Conservation (phyloP, 64 coral and sea anemone species). For the Montipora capricornis region DNA sequence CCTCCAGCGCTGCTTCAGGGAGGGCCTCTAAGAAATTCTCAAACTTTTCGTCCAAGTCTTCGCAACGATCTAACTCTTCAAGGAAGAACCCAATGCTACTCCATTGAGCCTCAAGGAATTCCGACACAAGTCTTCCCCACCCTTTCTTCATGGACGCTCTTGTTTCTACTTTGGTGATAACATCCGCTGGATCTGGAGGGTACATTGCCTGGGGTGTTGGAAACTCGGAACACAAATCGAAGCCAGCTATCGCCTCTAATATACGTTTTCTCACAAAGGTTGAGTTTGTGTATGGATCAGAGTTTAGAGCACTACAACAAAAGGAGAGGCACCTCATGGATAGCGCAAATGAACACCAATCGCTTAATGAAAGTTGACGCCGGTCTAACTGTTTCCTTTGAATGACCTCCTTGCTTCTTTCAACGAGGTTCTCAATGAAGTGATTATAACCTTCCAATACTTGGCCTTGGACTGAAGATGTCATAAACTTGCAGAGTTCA, state of each 20-base stretch:
- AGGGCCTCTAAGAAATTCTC: constrained; percentile 7
- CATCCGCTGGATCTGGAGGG: not conserved
- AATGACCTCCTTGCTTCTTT: not conserved
- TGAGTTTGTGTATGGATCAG: not conserved
- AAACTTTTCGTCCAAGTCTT: not conserved
- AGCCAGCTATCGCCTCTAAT: not conserved
- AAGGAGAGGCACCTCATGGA: constrained; percentile 12
- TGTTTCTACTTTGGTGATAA: not conserved
- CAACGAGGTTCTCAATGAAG: not conserved
- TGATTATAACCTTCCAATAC: constrained; percentile 7
- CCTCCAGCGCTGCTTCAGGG: constrained; percentile 65
- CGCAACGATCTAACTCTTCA: not conserved
- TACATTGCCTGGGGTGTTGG: constrained; percentile 7
- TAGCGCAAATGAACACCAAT: constrained; percentile 31
- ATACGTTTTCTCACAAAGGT: not conserved
- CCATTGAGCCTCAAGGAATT: constrained; percentile 55
- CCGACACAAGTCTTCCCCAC: constrained; percentile 60
- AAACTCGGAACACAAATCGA: constrained; percentile 41
- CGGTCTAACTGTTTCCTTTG: constrained; percentile 19
- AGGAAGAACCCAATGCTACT: constrained; percentile 10
- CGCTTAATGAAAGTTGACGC: not conserved
- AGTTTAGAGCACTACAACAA: not conserved
- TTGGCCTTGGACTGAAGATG: not conserved
- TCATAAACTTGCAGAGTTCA: constrained; percentile 6
- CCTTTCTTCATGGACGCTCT: not conserved